phyloP scores from a whole-genome alignment of 2,113 vertebrate genomes.

The Tragulus kanchil region DNA sequence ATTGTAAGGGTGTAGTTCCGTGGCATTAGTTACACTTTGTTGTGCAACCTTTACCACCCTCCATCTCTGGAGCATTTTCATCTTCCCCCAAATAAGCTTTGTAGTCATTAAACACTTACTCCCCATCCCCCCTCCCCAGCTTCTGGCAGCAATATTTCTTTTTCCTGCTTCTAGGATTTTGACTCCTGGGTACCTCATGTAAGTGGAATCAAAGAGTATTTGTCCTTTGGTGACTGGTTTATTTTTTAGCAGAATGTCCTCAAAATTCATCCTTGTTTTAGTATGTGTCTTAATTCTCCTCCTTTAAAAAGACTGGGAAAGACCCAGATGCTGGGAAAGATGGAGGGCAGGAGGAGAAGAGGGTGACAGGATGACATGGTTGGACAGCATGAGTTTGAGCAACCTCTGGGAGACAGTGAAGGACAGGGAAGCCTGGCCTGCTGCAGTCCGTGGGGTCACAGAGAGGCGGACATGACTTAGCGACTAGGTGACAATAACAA shows the following conservation, averaged over 20 bases:
- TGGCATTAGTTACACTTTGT: neutral
- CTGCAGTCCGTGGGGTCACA: no score
- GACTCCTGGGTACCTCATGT: neutral
- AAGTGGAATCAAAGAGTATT: neutral
- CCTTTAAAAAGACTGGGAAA: neutral
- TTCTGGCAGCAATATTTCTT: neutral
- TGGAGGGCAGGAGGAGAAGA: no score
- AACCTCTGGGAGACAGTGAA: no score
- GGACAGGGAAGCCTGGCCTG: no score
- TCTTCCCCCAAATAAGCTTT: neutral
- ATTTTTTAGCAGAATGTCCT: neutral
- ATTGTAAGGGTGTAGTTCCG: neutral
- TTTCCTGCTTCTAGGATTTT: neutral
- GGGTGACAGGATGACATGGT: no score
- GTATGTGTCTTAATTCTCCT: neutral
- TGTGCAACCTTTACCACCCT: neutral
- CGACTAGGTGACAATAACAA: no score
- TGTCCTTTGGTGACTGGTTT: neutral
- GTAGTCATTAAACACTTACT: neutral
- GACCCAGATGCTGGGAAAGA: no score
- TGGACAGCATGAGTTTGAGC: no score
- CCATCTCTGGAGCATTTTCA: neutral
- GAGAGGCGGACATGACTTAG: no score
- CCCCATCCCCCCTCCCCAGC: accelerated
- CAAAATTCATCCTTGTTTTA: neutral